Base-by-base conservation (phyloP, 2,797 vertebrate genomes). In the Sparus aurata region DNA sequence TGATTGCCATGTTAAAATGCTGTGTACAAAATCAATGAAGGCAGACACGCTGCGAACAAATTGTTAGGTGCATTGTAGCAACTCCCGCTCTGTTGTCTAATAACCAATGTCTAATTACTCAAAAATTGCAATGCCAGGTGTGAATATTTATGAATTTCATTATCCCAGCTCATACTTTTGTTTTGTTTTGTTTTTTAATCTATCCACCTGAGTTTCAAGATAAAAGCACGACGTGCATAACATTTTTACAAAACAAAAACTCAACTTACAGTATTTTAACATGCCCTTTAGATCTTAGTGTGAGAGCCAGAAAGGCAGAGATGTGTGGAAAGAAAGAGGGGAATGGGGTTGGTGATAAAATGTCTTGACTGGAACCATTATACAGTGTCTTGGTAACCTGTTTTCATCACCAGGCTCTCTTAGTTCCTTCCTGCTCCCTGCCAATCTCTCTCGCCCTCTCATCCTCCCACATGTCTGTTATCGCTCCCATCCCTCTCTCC, bases 361-460 rank as follows among this genome's bases (percentile, higher is more conserved):
- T 41, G 47, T 78, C n/a, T 80, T 69, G 30, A 75, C 60, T 80
- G 62, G 47, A 75, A 73, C 63, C 34, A 49, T 75, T 67, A 60
- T 27, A 59, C 27, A 18, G 47, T 58, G 66, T 43, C 70, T 64
- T 75, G 60, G 73, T 78, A 60, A 71, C 78, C 69, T 88, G 75
- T 64, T 73, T 79, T 68, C 72, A 75, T 88, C 69, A 72, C 77
- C 73, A 72, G 58, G 82, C 65, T 71, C 45, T 82, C 46, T 57
- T 0, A 34, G 49, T 30, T 72, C 57, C 23, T 17, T 70, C 63
- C 50, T 59, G 47, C 69, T 68, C 55, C 61, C 25, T 47, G 52
- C 43, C 63, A 49, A 38, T n/a, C 58, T 34, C 30, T 45, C 38
- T 55, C 22, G 9, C 13, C 30, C n/a, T n/a, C 5, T 49, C 66